A percentile compares a stretch with the other conserved stretches of the same genome.
Evolutionary conservation across 23 tunicate species (phyloP).

Genomic region (Ascidia mentula): DNA sequence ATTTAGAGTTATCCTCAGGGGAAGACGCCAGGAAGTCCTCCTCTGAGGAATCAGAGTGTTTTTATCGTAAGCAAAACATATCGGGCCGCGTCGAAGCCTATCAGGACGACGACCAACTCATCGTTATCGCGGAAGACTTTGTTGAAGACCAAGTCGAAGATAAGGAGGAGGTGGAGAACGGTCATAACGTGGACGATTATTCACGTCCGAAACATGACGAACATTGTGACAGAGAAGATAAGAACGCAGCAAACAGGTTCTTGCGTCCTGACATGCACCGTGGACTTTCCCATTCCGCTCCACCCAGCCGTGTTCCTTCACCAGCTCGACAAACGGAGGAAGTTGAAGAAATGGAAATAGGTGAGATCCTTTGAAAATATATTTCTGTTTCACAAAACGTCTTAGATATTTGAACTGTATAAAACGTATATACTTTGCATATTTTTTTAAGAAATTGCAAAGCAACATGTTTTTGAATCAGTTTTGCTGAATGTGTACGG

Average conservation of each 20-base stretch:
- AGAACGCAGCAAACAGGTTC: neutral
- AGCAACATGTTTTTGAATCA: no score
- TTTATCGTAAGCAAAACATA: neutral
- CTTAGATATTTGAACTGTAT: neutral
- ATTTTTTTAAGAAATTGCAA: no score
- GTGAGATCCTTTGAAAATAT: no score
- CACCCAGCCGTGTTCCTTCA: constrained; percentile 19
- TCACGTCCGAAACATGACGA: neutral
- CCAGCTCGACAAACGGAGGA: neutral
- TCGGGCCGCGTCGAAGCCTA: constrained; percentile 33
- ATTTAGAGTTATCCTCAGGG: neutral
- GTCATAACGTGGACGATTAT: neutral
- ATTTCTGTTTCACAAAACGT: neutral
- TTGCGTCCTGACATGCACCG: neutral
- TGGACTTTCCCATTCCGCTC: constrained; percentile 10
- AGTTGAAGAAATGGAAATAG: neutral
- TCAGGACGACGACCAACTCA: constrained; percentile 59
- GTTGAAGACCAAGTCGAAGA: constrained; percentile 9
- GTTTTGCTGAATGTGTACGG: no score
- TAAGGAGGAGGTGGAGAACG: constrained; percentile 25
- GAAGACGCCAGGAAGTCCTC: neutral
- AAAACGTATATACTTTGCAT: no score
- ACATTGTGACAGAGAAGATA: neutral
- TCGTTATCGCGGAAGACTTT: constrained; percentile 43
- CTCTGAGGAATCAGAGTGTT: neutral